Base-by-base conservation (phyloP, 2,888 invertebrate species). In the Drosophila parthenogenetica region DNA sequence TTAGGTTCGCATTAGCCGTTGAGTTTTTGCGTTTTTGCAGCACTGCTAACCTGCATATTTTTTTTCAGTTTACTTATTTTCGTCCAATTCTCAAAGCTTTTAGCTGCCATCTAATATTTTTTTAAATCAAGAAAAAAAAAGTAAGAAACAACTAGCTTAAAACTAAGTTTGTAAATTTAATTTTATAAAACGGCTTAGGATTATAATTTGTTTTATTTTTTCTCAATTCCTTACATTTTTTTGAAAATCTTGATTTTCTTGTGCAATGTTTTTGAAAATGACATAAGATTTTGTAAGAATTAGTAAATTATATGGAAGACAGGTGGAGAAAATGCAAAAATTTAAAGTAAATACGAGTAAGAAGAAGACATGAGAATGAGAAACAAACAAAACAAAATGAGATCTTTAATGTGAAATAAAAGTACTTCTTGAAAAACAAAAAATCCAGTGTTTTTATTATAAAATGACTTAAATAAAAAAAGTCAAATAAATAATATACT, bases 261-360 rank as follows among this genome's bases (percentile, higher is more conserved):
- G 64, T 67, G 83, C 72, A 70, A 8, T 29, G 8, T 29, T 7
- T 29, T 29, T 74, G 69, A 35, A 35, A 35, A 35, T 73, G 81
- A 73, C 67, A 78, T 81, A 80, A 73, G 85, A 77, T 87, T 82
- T 84, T 87, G 72, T 87, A 87, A 81, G 87, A 81, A 77, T 78
- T 84, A 83, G 82, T 76, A 59, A 83, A 83, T 81, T 87, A 81
- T 84, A 76, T 72, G 72, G 69, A 76, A 32, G 64, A 71, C 35
- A 45, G 57, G 67, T 66, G 78, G 50, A 67, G 60, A 69, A 29
- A 63, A 70, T 55, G 66, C 50, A 69, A 67, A 35, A 69, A 66
- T 59, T 67, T 55, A 78, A 77, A 55, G 53, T 58, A 74, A 81
- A 76, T 81, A 81, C 64, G 69, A 82, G 66, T 77, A 83, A 73